Base-by-base conservation (phyloP, 2,888 invertebrate genomes). In the Platyscelio sp. region DNA sequence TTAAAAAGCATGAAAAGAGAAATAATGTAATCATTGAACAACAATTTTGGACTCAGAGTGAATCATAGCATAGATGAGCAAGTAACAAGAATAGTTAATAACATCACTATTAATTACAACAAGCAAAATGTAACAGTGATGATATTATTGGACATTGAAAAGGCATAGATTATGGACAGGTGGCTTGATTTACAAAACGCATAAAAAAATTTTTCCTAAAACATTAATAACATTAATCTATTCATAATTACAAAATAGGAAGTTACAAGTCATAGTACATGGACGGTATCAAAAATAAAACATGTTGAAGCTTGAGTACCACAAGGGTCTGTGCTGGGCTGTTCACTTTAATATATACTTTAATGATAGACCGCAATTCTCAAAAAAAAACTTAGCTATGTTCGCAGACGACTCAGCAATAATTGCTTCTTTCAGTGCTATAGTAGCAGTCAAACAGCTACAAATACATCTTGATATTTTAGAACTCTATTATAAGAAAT, bases 31-130 rank as follows among this genome's bases (percentile, higher is more conserved):
- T 74, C 13, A 78, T 80, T 6, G 33, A 85, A 7, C 13, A 85
- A 11, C 90, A 90, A 75, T 91, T n/a, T 90, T 77, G 92, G 92
- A 0, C 92, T 92, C 67, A 83, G 90, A 51, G 72, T 82, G 71
- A 46, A 49, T 29, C 91, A 91, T 60, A 89, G 83, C 49, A 91
- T 91, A 1, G 85, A 85, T 1, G 87, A 89, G 61, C 91, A 92
- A 84, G 71, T 92, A 3, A 74, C 76, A 0, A 67, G 91, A 80
- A 89, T 93, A 22, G 79, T 86, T 0, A 88, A 89, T 43, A 83
- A 89, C 46, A 87, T 89, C 7, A 77, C 71, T 0, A 54, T 85
- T 11, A 87, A 88, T 9, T 91, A 89, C 22, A 90, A 91, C 65
- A 85, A 83, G 72, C 83, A 87, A 4, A 84, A 88, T 15, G 70